Base-by-base conservation (phyloP, 2,888 invertebrate genomes). In the Leptinotarsa juncta region DNA sequence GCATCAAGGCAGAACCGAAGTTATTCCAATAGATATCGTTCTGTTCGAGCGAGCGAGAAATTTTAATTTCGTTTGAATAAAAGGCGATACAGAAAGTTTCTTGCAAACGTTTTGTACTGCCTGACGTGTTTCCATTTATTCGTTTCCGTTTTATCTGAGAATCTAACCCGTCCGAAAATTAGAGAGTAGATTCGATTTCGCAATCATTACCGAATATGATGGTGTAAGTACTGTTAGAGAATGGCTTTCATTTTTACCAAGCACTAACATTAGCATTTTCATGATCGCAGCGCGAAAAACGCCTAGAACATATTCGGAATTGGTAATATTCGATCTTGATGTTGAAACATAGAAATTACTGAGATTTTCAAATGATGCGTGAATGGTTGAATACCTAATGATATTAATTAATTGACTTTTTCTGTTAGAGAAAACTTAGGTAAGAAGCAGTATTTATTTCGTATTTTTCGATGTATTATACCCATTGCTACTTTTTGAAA, bases 1-100 rank as follows among this genome's bases (percentile, higher is more conserved):
- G 81, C 73, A 74, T 76, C 79, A 78, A 78, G 78, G 79, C 77
- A 73, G 71, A 78, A 75, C 72, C 69, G 75, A 73, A 75, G 75
- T 73, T 72, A 75, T 70, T 78, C 75, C 71, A 77, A 74, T 72
- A 67, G 70, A 67, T 75, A 73, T 69, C 73, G 42, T 62, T 62
- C 16, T 62, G 15, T 62, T 18, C 32, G 32, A 32, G 26, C 62
- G 62, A n/a, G 42, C 26, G 16, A 32, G 16, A 18, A 32, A 15
- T 16, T 62, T 32, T 62, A 15, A 32, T 32, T 62, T 16, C n/a
- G 7, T 62, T 32, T n/a, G 3, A 18, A 10, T n/a, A n/a, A 42
- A n/a, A 32, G 32, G 16, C 32, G n/a, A 62, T 42, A 2, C 32
- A 4, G 62, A 62, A 62, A 7, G 16, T 10, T 32, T 14, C 3